Percentiles rank a stretch among this genome's conserved stretches.
Conservation (phyloP, 2,888 invertebrate species). For the Tiliacea citrago region DNA sequence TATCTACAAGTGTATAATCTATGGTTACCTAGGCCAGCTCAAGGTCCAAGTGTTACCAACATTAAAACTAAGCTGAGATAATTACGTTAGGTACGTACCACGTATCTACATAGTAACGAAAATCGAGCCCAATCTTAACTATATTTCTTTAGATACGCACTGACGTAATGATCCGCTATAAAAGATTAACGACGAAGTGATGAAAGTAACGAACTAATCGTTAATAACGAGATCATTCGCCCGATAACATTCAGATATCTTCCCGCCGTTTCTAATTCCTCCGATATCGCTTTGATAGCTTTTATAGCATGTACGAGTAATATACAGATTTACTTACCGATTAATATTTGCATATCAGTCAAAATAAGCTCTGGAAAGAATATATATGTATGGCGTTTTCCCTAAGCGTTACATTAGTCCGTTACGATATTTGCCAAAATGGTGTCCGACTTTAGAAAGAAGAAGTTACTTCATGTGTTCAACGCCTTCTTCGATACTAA, state of each 20-base stretch:
- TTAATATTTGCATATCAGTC: conserved; percentile 52
- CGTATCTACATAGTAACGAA: conserved; percentile 30
- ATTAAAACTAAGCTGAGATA: too few species aligned
- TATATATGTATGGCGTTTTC: conserved; percentile 69
- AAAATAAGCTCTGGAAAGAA: conserved; percentile 51
- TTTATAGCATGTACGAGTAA: conserved; percentile 44
- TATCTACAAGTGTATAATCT: too few species aligned
- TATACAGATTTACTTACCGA: conserved; percentile 44
- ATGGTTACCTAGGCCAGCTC: too few species aligned
- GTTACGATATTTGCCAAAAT: conserved; percentile 77
- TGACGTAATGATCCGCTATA: conserved; percentile 37
- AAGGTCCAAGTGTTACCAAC: too few species aligned
- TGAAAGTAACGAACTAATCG: conserved; percentile 40
- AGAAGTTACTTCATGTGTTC: conserved; percentile 96
- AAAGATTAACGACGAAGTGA: conserved; percentile 53
- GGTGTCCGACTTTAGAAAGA: conserved; percentile 96
- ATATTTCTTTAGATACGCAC: conserved; percentile 28
- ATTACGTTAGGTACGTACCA: too few species aligned
- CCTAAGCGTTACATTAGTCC: conserved; percentile 35
- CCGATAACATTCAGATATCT: conserved; percentile 41
- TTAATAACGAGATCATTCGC: conserved; percentile 43
- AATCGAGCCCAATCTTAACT: conserved; percentile 32
- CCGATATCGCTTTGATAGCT: conserved; percentile 58
- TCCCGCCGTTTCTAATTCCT: conserved; percentile 46
- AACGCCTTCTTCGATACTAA: conserved; percentile 97